Conservation (phyloP, 1,140 invertebrate species). For the Macrocentrus cingulum region DNA sequence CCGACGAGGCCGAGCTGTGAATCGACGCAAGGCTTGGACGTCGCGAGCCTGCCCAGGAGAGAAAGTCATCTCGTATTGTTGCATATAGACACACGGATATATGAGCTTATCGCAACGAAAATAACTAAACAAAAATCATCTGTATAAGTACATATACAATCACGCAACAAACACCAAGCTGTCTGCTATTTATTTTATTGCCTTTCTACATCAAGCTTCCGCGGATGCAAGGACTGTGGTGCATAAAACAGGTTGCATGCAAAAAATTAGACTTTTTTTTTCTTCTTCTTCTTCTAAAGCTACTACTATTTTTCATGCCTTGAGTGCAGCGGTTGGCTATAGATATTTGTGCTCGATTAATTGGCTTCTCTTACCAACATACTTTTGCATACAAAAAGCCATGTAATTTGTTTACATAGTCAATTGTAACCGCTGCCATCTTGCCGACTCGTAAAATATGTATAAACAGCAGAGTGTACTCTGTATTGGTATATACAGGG, state of each 20-base stretch:
- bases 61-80: conserved; percentile 20
- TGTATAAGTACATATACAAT: too few species aligned
- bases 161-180: too few species aligned
- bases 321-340: conserved; percentile 46
- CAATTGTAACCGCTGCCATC: conserved; percentile 51
- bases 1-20: conserved; percentile 76
- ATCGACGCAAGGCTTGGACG: conserved; percentile 79
- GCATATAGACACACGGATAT: neutral
- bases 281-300: neutral
- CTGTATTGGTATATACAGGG: conserved; percentile 11
- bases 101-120: too few species aligned
- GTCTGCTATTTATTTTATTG: too few species aligned
- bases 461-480: conserved; percentile 13
- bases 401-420: conserved; percentile 18
- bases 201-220: too few species aligned
- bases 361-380: conserved; percentile 35
- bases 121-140: too few species aligned
- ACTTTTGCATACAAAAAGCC: conserved; percentile 20
- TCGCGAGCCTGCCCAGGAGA: conserved; percentile 68
- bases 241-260: too few species aligned
- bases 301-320: conserved; percentile 11
- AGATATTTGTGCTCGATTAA: conserved; percentile 26
- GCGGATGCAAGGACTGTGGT: too few species aligned
- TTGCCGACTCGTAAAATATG: conserved; percentile 55
- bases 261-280: neutral